These are phyloP conservation scores for Dermatophagoides farinae DNA, from an alignment of 1,140 invertebrate species.

Conservation along the genomic window DNA sequence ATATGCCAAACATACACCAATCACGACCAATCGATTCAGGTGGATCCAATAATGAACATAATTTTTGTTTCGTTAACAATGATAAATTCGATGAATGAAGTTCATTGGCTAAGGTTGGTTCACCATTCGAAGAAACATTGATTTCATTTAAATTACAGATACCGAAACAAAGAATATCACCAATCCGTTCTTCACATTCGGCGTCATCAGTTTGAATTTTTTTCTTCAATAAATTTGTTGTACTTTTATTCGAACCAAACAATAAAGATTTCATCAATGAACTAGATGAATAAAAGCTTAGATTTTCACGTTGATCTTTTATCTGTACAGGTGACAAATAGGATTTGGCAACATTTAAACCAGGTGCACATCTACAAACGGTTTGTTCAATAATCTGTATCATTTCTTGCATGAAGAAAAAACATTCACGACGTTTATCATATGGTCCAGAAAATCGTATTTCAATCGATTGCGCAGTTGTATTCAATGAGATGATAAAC, in stretches of 20 bases:
- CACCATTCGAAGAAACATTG: conserved; percentile 17
- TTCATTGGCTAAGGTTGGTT: conserved; percentile 27
- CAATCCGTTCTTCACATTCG: background rate
- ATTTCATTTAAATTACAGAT: background rate
- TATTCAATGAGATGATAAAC: conserved; percentile 1
- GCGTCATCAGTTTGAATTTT: background rate
- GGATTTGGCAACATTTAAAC: conserved; percentile 40
- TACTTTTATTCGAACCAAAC: conserved; percentile 15
- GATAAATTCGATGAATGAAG: conserved; percentile 33
- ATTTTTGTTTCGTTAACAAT: conserved; percentile 28
- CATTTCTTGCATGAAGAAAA: conserved; percentile 33
- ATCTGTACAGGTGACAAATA: conserved; percentile 42
- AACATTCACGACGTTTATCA: background rate
- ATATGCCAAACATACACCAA: conserved; percentile 57
- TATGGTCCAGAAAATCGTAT: conserved; percentile 43
- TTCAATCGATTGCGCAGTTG: conserved; percentile 31
- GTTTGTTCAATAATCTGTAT: conserved; percentile 44
- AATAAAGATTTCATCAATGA: conserved; percentile 38
- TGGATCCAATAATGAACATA: conserved; percentile 46
- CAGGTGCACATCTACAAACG: conserved; percentile 39
- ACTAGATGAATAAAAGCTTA: conserved; percentile 38
- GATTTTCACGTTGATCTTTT: conserved; percentile 29
- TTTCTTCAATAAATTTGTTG: background rate
- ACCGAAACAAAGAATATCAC: conserved; percentile 10
- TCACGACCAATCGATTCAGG: conserved; percentile 53